Conservation (phyloP, 1,140 invertebrate species). For the Panagrolaimus sp. region DNA sequence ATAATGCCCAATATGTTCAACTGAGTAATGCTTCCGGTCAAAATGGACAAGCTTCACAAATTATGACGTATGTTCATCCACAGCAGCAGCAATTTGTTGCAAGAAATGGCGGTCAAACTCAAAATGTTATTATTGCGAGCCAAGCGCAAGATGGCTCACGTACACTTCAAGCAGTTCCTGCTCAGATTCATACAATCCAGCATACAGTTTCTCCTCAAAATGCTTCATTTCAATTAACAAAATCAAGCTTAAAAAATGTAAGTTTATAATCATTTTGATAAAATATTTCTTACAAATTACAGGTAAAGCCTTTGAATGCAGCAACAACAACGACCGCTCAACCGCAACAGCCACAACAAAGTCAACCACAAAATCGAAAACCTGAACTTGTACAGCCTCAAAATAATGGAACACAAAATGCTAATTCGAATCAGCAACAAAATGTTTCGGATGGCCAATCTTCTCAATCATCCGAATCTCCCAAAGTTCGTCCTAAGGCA, state of each 20-base stretch:
- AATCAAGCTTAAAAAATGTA: constrained; percentile 11
- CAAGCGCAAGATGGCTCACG: not conserved
- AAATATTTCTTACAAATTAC: not conserved
- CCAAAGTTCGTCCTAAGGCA: too few relatives aligned
- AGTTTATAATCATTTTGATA: not conserved
- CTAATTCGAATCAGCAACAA: too few relatives aligned
- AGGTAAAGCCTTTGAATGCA: not conserved
- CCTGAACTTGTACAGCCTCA: too few relatives aligned
- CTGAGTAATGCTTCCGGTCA: not conserved
- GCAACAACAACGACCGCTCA: not conserved
- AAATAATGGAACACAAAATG: too few relatives aligned
- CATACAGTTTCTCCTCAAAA: constrained; percentile 11
- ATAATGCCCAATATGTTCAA: not conserved
- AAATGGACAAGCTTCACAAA: not conserved
- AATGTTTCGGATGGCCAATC: too few relatives aligned
- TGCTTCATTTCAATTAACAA: constrained; percentile 16
- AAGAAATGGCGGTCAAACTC: not conserved
- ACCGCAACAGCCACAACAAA: too few relatives aligned
- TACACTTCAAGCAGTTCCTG: not conserved
- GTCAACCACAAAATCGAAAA: too few relatives aligned
- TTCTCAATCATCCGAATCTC: too few relatives aligned
- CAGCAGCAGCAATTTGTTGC: constrained; percentile 11
- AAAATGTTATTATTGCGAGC: not conserved
- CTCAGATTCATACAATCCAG: not conserved
- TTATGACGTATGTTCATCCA: not conserved